Conservation (phyloP, 1,140 invertebrate genomes). For the Brachionus plicatilis region DNA sequence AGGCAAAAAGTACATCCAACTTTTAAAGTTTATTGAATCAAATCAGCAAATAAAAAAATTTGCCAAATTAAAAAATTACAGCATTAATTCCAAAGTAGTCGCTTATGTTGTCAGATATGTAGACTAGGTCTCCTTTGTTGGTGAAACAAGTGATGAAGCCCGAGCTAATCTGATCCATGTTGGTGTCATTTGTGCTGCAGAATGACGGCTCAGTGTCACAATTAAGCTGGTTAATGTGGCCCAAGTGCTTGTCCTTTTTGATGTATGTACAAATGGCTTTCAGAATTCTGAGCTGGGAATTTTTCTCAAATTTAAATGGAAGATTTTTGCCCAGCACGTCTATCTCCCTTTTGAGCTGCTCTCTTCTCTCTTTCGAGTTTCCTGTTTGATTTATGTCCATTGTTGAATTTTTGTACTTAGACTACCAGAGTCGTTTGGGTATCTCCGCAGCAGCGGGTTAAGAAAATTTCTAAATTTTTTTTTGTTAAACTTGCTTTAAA, state of each 20-base stretch:
- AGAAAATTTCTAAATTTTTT: background rate
- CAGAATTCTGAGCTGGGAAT: constrained; percentile 7
- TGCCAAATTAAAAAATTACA: background rate
- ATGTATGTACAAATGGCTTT: constrained; percentile 29
- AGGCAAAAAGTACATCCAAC: constrained; percentile 1
- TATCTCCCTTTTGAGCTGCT: background rate
- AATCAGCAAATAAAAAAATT: background rate
- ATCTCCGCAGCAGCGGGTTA: constrained; percentile 32
- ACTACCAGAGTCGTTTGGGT: constrained; percentile 14
- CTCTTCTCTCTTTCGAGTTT: background rate
- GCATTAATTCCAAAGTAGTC: constrained; percentile 19
- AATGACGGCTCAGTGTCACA: background rate
- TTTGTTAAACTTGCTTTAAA: background rate
- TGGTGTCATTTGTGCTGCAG: background rate
- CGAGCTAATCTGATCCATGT: background rate
- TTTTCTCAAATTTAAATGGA: constrained; percentile 28
- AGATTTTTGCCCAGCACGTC: background rate
- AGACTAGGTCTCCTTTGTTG: background rate
- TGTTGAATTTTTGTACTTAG: background rate
- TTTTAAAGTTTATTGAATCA: background rate
- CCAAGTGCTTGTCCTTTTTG: constrained; percentile 5
- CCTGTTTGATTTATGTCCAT: background rate
- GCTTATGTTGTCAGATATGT: background rate
- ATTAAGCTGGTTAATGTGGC: background rate
- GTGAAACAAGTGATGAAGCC: constrained; percentile 4